Evolutionary conservation across 1,140 invertebrate genomes (phyloP).

Genomic region (Solen grandis): DNA sequence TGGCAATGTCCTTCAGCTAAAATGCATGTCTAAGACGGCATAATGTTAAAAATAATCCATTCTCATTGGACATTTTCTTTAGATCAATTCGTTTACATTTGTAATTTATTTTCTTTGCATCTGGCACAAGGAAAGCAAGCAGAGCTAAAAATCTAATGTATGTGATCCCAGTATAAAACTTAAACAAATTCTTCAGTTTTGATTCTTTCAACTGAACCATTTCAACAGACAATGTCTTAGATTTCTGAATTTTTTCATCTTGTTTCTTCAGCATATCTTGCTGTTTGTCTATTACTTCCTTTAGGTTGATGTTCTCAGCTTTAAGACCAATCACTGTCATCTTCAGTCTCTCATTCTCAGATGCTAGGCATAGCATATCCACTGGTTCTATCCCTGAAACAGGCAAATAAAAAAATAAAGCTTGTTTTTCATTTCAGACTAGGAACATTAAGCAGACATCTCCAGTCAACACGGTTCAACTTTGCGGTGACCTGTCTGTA

Average conservation of each 20-base stretch:
- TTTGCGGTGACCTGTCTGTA: not conserved
- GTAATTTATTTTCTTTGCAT: conserved; percentile 46
- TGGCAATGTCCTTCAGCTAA: not conserved
- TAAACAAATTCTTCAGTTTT: not conserved
- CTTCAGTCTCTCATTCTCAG: conserved; percentile 16
- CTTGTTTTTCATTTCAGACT: not conserved
- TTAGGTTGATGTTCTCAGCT: not conserved
- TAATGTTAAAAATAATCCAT: too few relatives aligned
- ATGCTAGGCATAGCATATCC: conserved; percentile 35
- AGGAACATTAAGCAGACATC: not conserved
- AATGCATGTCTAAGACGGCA: not conserved
- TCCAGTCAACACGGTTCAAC: not conserved
- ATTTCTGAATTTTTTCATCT: not conserved
- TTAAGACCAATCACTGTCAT: not conserved
- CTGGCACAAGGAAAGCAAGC: conserved; percentile 20
- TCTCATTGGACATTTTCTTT: not conserved
- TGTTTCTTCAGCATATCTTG: not conserved
- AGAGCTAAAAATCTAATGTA: conserved; percentile 18
- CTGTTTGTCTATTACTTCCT: not conserved
- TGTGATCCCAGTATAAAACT: conserved; percentile 43
- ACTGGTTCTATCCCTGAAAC: not conserved
- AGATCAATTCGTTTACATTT: conserved; percentile 29
- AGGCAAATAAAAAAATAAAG: not conserved
- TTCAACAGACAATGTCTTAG: not conserved
- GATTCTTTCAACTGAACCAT: not conserved